phyloP scores from a whole-genome alignment of 2,113 vertebrate species.

The Morone chrysops region DNA sequence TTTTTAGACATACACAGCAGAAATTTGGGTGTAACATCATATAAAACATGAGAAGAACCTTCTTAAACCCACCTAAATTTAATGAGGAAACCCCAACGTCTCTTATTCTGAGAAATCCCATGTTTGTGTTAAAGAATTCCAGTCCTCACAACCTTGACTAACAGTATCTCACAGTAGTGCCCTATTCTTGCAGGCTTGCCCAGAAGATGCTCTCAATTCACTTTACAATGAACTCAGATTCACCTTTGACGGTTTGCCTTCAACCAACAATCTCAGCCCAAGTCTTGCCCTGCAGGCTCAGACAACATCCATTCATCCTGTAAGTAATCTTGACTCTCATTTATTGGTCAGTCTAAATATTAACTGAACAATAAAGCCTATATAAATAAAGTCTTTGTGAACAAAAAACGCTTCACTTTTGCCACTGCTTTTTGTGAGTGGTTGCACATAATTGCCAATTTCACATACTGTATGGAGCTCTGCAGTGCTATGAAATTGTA shows the following conservation, averaged over 20 bases:
- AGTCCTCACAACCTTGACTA: not conserved
- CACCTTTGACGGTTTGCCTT: constrained; percentile 71
- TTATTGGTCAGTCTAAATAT: not conserved
- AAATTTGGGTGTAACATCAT: too few species aligned
- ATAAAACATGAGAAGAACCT: not conserved
- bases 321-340: constrained; percentile 49
- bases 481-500: not conserved
- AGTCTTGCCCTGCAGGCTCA: constrained; percentile 58
- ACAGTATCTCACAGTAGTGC: not conserved
- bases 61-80: not conserved
- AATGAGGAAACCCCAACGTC: not conserved
- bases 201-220: constrained; percentile 78
- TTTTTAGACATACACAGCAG: not conserved
- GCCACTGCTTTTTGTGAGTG: not conserved
- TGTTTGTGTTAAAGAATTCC: not conserved
- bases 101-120: not conserved
- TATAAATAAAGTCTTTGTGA: too few species aligned
- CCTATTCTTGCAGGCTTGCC: constrained; percentile 72
- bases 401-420: not conserved
- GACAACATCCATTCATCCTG: constrained; percentile 57
- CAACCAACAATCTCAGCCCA: constrained; percentile 31
- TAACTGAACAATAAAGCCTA: too few species aligned
- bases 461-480: not conserved
- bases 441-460: not conserved
- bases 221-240: constrained; percentile 78